Conservation (phyloP, 2,888 invertebrate genomes). For the Allygus modestus region DNA sequence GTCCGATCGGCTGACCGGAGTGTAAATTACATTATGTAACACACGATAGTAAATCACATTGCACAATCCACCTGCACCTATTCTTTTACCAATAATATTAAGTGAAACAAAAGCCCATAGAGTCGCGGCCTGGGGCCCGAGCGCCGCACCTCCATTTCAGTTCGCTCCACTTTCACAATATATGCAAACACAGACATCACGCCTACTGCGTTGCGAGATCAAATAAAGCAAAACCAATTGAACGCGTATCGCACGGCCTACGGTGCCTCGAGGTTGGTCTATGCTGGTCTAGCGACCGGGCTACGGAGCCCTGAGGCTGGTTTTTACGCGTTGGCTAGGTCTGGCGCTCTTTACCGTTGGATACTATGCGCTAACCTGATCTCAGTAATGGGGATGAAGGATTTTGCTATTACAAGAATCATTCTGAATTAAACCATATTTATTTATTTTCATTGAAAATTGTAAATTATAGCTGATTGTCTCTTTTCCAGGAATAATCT, state of each 20-base stretch:
- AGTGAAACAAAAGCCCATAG: constrained; percentile 40
- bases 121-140: not conserved
- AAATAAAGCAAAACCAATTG: constrained; percentile 54
- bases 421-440: no score
- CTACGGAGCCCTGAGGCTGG: constrained; percentile 13
- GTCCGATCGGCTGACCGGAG: not conserved
- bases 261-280: not conserved
- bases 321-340: not conserved
- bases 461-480: no score
- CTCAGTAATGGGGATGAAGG: no score
- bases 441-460: no score
- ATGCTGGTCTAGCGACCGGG: not conserved
- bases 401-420: no score
- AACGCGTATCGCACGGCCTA: constrained; percentile 35
- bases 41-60: constrained; percentile 22
- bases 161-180: constrained; percentile 58
- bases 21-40: not conserved
- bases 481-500: no score
- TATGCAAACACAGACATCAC: constrained; percentile 59
- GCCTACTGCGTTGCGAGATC: constrained; percentile 46
- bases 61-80: constrained; percentile 40
- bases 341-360: no score
- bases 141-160: constrained; percentile 25
- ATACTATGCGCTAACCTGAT: no score
- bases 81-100: constrained; percentile 40